Evolutionary conservation across 2,113 vertebrate species (phyloP).

Genomic region (Phalacrocorax aristotelis): DNA sequence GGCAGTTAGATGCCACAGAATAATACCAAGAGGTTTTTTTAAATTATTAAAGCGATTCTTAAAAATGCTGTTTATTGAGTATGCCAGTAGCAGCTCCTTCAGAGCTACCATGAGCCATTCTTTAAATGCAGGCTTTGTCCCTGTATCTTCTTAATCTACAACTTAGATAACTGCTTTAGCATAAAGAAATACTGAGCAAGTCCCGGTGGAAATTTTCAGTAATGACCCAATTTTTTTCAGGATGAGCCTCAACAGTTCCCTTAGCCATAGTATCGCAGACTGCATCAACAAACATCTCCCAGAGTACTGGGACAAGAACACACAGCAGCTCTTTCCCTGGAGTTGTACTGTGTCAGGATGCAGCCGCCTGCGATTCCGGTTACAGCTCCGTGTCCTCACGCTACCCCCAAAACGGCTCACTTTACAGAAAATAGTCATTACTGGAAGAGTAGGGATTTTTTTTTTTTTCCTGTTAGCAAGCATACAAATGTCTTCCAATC

Average conservation of each 20-base stretch:
- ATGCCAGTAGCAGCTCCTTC: neutral
- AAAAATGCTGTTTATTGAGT: neutral
- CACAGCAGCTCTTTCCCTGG: neutral
- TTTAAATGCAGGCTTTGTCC: neutral
- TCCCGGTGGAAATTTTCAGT: neutral
- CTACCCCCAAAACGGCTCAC: neutral
- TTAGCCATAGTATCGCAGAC: neutral
- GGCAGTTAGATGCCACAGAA: neutral
- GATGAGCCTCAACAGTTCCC: neutral
- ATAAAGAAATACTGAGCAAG: neutral
- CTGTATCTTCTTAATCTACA: neutral
- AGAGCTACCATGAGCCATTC: neutral
- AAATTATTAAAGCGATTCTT: neutral
- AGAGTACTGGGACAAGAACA: neutral
- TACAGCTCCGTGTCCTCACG: neutral
- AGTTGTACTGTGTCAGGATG: neutral
- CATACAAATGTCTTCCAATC: neutral
- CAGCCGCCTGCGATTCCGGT: neutral
- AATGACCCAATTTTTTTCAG: neutral
- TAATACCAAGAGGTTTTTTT: neutral
- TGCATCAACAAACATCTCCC: neutral
- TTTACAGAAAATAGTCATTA: neutral
- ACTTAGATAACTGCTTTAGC: neutral
- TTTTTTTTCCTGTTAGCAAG: neutral
- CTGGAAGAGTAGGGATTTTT: neutral